A percentile compares a stretch with the other conserved stretches of the same genome.
These are phyloP conservation scores for Turnix velox DNA, from an alignment of 2,113 vertebrate genomes.

Conservation along the genomic window DNA sequence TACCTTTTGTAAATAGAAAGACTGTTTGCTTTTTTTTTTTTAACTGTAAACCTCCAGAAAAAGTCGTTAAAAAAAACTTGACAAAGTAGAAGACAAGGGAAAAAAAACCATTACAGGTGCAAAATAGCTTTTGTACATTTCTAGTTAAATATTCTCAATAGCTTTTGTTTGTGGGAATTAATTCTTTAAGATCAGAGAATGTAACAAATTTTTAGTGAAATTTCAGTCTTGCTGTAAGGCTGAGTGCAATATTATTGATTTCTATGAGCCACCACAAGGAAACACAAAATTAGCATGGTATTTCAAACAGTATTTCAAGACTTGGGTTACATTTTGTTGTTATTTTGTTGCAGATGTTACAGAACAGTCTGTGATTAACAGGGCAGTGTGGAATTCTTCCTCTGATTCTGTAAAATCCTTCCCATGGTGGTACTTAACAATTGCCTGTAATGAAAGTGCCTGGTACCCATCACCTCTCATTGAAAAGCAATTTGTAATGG, in stretches of 20 bases:
- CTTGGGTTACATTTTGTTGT: background rate
- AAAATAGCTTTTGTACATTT: constrained; percentile 19
- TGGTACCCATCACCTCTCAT: constrained; percentile 15
- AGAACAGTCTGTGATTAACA: background rate
- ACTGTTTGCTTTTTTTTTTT: background rate
- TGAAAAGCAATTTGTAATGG: background rate
- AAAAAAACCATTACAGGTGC: constrained; percentile 20
- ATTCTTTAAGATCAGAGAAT: background rate
- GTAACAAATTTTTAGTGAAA: constrained; percentile 16
- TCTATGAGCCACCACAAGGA: background rate
- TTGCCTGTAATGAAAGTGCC: constrained; percentile 36
- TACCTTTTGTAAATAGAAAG: constrained; percentile 5
- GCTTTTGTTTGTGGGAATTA: background rate
- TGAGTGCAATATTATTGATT: constrained; percentile 4
- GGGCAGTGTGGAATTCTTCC: background rate
- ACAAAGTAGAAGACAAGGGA: background rate
- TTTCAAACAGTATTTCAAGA: background rate
- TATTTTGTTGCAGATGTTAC: background rate
- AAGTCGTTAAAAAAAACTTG: constrained; percentile 20
- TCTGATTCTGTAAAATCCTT: background rate
- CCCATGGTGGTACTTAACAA: background rate
- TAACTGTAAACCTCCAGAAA: background rate
- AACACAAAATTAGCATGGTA: background rate
- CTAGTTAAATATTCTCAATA: background rate
- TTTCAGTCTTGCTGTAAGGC: constrained; percentile 17